Percentiles rank a stretch among this genome's conserved stretches.
phyloP scores from a whole-genome alignment of 2,888 invertebrate species.

The Luperina nickerlii region DNA sequence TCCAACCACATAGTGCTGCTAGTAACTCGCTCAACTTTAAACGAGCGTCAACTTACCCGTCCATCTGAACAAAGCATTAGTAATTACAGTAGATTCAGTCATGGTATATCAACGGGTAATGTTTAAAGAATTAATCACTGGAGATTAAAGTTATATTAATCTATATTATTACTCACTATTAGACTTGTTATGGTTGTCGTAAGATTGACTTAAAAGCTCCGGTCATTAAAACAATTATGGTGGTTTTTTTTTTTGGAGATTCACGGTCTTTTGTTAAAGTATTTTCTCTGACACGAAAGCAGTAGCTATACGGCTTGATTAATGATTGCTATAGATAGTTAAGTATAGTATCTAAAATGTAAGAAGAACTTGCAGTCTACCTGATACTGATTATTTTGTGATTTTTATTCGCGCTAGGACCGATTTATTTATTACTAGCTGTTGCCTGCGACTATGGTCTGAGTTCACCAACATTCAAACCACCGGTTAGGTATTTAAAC shows the following conservation, averaged over 20 bases:
- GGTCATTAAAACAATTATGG: conserved; percentile 8
- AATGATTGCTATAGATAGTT: neutral
- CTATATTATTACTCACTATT: conserved; percentile 38
- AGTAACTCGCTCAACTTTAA: conserved; percentile 1
- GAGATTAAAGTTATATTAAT: conserved; percentile 35
- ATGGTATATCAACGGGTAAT: conserved; percentile 20
- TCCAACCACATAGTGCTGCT: neutral
- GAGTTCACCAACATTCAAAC: too few species aligned
- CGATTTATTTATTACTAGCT: neutral
- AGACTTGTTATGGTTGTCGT: conserved; percentile 10
- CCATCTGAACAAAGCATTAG: conserved; percentile 34
- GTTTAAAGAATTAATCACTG: conserved; percentile 43
- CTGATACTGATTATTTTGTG: neutral
- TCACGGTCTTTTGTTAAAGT: neutral
- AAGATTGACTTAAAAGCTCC: conserved; percentile 32
- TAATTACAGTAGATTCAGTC: conserved; percentile 30
- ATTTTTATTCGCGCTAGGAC: neutral
- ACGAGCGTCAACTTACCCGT: neutral
- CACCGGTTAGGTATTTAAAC: too few species aligned
- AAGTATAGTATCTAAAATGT: neutral
- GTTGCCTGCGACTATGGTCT: too few species aligned
- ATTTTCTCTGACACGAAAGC: neutral
- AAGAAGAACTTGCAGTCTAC: neutral
- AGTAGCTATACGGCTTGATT: neutral
- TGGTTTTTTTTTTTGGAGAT: conserved; percentile 21